Evolutionary conservation across 2,113 vertebrate species (phyloP).

Genomic region (Megatriorchis doriae): DNA sequence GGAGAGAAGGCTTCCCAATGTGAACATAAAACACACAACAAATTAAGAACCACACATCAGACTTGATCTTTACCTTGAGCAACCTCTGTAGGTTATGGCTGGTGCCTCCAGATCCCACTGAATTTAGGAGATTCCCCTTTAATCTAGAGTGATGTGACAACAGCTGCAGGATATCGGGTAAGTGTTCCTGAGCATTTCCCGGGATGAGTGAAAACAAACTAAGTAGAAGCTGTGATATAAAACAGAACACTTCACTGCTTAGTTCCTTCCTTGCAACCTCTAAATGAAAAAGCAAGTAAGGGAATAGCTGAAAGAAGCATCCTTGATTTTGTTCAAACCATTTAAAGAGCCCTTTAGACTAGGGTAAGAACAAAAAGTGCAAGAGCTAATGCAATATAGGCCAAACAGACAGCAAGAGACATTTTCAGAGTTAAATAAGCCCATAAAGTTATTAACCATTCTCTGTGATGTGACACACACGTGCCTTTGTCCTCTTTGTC

Average conservation of each 20-base stretch:
- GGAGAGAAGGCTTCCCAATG: neutral
- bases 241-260: conserved; percentile 77
- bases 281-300: conserved; percentile 31
- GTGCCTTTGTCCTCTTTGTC: neutral
- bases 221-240: conserved; percentile 85
- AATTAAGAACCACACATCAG: conserved; percentile 52
- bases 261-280: conserved; percentile 57
- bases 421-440: neutral
- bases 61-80: conserved; percentile 78
- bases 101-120: conserved; percentile 66
- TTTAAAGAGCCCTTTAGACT: neutral
- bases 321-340: conserved; percentile 3
- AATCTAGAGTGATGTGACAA: conserved; percentile 81
- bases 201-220: conserved; percentile 85
- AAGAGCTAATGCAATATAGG: neutral
- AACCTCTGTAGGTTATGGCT: conserved; percentile 71
- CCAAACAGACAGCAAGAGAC: conserved; percentile 6
- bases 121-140: conserved; percentile 76
- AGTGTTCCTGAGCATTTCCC: conserved; percentile 83
- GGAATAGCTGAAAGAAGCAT: conserved; percentile 16
- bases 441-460: neutral
- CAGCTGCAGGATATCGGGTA: conserved; percentile 78
- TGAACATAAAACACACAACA: conserved; percentile 59
- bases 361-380: neutral
- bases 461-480: neutral